Evolutionary conservation across 2,113 vertebrate genomes (phyloP), one percentile per base, ranked within the genome.

Genomic region (Rhadina sibilatrix): DNA sequence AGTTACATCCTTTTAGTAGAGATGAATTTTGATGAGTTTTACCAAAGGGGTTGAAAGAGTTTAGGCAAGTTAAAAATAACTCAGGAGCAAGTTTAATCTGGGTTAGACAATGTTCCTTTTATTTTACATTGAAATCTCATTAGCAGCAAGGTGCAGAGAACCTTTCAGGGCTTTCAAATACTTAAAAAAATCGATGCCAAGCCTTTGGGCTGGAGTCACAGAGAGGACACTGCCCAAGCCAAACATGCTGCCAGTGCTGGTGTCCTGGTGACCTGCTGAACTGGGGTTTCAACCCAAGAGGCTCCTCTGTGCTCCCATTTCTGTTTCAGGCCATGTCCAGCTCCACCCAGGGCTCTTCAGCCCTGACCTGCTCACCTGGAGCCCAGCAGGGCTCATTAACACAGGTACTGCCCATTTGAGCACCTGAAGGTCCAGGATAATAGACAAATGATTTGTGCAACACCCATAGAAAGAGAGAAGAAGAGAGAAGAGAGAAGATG

Each of bases 121-220:
- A 96, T 93, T 75, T 97, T 96, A 91, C 78, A 66, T 72, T 84
- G 94, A 96, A 95, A 91, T 95, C 64, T 97, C 90, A 96, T 97
- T 96, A 97, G 54, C 79, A 33, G 63, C 28, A 79, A 83, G 46
- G 89, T 87, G 44, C 63, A 85, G 40, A 70, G 64, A 37, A 37
- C 23, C 28, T 37, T 89, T 59, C 68, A 15, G 37, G 37, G 35
- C 25, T 88, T 68, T 69, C 30, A 87, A 66, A 78, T 65, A 49
- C 75, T 56, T 37, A 72, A 69, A 97, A 94, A 94, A 91, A 92
- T 82, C 47, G 0, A 87, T 61, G 22, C 47, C 80, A 91, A 64
- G 74, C 19, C 24, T 83, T 50, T 75, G 33, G 77, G 31, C 38
- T 63, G 47, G 27, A 71, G 65, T 89, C 57, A 52, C 5, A 3